Percentiles rank a stretch among this genome's conserved stretches.
Conservation (phyloP, 2,113 vertebrate genomes). For the Scalopus aquaticus region DNA sequence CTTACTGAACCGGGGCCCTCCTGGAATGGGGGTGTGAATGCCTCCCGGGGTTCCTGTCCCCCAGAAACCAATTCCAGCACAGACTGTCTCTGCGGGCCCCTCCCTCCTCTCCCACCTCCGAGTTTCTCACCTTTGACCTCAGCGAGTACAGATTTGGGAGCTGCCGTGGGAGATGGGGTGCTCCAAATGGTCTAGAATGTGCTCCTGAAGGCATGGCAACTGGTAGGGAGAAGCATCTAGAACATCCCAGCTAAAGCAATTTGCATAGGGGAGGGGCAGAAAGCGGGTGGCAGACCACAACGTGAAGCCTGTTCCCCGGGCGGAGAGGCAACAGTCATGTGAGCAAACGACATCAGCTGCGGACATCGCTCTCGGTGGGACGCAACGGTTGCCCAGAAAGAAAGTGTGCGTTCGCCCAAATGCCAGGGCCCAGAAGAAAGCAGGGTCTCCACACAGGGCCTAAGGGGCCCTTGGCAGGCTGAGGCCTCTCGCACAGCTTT, state of each 20-base stretch:
- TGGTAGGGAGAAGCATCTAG: neutral
- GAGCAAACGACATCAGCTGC: neutral
- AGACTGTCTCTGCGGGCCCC: neutral
- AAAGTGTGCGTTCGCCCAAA: neutral
- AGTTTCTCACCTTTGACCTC: neutral
- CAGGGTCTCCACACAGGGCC: neutral
- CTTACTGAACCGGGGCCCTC: constrained; percentile 44
- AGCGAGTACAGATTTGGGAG: neutral
- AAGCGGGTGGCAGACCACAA: neutral
- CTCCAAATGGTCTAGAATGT: neutral
- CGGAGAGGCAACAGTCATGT: neutral
- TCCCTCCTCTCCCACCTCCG: neutral
- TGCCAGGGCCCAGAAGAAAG: neutral
- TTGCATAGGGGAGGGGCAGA: neutral
- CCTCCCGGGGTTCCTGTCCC: neutral
- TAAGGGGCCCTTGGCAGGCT: no score
- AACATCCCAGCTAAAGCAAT: neutral
- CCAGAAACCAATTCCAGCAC: neutral
- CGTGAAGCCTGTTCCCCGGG: neutral
- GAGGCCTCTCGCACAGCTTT: neutral
- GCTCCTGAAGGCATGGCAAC: neutral
- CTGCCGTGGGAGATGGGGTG: neutral
- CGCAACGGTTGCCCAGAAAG: neutral
- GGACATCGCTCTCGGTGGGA: neutral
- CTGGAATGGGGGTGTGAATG: neutral